Base-by-base conservation (phyloP, 1,140 invertebrate genomes). In the Eubasilissa regina region DNA sequence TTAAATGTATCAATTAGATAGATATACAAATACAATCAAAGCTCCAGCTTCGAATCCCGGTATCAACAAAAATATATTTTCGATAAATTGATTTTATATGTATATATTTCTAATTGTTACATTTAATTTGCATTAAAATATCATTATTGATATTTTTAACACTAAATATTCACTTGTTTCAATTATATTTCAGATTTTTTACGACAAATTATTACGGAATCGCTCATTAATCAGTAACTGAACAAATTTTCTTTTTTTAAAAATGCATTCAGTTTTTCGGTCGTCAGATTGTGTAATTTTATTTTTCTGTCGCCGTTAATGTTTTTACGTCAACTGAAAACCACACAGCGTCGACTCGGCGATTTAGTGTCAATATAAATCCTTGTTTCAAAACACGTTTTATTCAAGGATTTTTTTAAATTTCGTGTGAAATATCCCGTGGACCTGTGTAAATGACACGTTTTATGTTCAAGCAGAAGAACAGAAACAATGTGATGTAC, bases 321-420 rank as follows among this genome's bases (percentile, higher is more conserved):
- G 48, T 51, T 51, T 51, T 51, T 15, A 9, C 35, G 25, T 25
- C 25, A 64, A 64, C 6, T 43, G 3, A 13, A 64, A 35, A 15
- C 35, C 60, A n/a, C 60, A 64, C n/a, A 25, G n/a, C 35, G 13
- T 64, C 35, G 9, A 8, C n/a, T 35, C 12, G 10, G 12, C 4
- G 19, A 13, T 44, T 21, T 64, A 13, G 12, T 43, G 13, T 3
- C 35, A 25, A 62, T 43, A 35, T 11, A 25, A 62, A 64, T 64
- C 60, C 60, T 64, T 64, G 25, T 64, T 13, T 13, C 60, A 11
- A 35, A 25, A 64, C 60, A 64, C 25, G 60, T 64, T 43, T 64
- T n/a, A 44, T 43, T 64, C 60, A 64, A 64, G 60, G 60, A 35
- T 64, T 64, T 64, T 13, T 51, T 51, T 8, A 51, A 1, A 51